Conservation (phyloP, 2,113 vertebrate genomes). For the Elephantulus edwardii region DNA sequence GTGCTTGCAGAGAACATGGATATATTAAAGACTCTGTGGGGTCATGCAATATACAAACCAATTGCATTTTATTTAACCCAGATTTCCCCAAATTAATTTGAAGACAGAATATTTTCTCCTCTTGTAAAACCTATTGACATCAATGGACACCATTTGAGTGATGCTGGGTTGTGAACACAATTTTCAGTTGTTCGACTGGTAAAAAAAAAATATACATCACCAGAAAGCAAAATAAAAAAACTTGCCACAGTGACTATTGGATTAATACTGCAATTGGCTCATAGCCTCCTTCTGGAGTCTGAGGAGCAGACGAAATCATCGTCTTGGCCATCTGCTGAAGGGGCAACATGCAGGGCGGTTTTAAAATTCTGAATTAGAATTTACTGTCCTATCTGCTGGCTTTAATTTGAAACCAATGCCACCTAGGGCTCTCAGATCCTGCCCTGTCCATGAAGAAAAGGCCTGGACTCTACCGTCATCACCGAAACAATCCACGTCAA, state of each 20-base stretch:
- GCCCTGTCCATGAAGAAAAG: neutral
- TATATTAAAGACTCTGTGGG: neutral
- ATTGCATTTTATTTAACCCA: neutral
- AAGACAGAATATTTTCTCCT: neutral
- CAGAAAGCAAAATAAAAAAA: slow-evolving; percentile 17
- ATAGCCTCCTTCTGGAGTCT: neutral
- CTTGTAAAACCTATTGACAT: neutral
- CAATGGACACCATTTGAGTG: neutral
- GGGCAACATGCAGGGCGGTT: neutral
- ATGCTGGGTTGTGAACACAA: neutral
- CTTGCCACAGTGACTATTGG: neutral
- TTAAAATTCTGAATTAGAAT: neutral
- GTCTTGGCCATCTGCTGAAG: neutral
- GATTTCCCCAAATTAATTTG: neutral
- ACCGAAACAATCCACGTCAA: neutral
- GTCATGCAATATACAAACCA: neutral
- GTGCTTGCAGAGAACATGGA: neutral
- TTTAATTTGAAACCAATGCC: neutral
- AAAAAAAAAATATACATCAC: slow-evolving; percentile 18
- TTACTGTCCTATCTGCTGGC: neutral
- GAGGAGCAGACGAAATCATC: neutral
- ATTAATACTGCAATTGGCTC: neutral
- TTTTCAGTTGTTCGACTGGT: neutral
- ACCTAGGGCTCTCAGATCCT: neutral
- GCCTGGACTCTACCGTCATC: neutral